Conservation (phyloP, 2,113 vertebrate genomes). For the Mesoclemmys tuberculata region DNA sequence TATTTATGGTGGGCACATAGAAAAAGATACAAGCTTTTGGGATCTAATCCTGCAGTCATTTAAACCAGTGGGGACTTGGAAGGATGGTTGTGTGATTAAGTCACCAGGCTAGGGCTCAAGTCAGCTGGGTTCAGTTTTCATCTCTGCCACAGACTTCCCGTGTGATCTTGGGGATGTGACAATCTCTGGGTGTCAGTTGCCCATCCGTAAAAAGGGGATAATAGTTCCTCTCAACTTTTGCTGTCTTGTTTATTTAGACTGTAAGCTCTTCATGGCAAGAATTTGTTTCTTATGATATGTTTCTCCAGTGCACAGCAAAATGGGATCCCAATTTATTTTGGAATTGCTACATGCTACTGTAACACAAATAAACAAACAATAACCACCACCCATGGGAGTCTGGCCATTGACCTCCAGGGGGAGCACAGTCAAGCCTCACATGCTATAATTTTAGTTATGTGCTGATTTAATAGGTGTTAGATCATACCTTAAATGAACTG, state of each 20-base stretch:
- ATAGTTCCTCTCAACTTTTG: neutral
- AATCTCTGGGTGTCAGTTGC: neutral
- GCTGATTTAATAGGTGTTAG: neutral
- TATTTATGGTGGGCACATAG: neutral
- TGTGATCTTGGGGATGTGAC: neutral
- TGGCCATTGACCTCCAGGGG: neutral
- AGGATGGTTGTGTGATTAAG: neutral
- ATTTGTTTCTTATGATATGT: neutral
- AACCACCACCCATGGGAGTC: neutral
- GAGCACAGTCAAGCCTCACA: neutral
- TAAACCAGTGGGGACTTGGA: neutral
- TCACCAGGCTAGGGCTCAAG: neutral
- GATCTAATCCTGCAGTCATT: neutral
- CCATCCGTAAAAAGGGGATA: neutral
- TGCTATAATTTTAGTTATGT: neutral
- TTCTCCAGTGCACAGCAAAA: neutral
- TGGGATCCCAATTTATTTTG: neutral
- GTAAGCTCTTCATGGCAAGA: neutral
- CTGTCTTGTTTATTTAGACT: neutral
- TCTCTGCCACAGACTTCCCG: neutral
- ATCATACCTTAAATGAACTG: neutral
- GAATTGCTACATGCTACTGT: neutral
- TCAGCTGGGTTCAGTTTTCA: neutral
- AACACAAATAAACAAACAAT: neutral
- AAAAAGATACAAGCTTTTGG: neutral